A percentile compares a stretch with the other conserved stretches of the same genome.
Evolutionary conservation across 2,113 vertebrate species (phyloP).

Genomic region (Phaetusa simplex): DNA sequence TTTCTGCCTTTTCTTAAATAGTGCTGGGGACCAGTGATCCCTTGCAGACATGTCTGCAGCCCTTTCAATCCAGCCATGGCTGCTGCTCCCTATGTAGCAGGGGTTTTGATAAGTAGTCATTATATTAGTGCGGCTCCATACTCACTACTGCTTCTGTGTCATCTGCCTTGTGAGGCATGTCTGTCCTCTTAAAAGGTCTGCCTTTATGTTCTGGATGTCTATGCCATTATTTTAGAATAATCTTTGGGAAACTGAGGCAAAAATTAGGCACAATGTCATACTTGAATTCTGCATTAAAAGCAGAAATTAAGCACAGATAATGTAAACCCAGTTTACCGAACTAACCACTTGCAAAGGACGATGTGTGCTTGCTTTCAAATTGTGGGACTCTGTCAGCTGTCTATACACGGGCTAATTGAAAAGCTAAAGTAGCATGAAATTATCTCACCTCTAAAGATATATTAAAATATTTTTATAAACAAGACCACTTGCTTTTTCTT

Average conservation of each 20-base stretch:
- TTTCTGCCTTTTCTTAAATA: neutral
- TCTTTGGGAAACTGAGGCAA: neutral
- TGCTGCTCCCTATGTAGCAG: neutral
- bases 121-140: neutral
- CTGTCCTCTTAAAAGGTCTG: neutral
- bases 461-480: neutral
- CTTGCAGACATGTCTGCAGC: neutral
- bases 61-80: neutral
- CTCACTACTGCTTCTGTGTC: neutral
- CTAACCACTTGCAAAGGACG: neutral
- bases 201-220: neutral
- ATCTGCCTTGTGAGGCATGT: neutral
- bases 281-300: neutral
- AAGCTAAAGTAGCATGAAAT: neutral
- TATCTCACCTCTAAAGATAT: neutral
- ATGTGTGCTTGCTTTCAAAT: neutral
- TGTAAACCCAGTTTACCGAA: neutral
- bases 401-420: neutral
- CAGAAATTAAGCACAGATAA: neutral
- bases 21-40: neutral
- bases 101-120: neutral
- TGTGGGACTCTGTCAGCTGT: neutral
- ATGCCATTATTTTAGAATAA: neutral
- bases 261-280: neutral
- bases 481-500: neutral